Percentiles rank a stretch among this genome's conserved stretches.
phyloP scores from a whole-genome alignment of 2,113 vertebrate species.

The Astatotilapia flaviijosephi region DNA sequence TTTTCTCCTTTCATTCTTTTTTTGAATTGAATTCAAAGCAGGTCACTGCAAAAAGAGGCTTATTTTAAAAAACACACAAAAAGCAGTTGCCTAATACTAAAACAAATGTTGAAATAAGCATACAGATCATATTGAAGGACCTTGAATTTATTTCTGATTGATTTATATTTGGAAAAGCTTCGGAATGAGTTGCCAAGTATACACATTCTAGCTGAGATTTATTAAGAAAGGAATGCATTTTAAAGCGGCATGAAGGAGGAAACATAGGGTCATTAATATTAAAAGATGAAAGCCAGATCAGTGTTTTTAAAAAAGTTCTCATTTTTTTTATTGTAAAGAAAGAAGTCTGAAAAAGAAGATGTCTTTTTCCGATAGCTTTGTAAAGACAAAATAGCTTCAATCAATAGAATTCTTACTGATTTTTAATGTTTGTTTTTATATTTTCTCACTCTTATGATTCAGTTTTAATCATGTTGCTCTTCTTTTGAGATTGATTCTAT shows the following conservation, averaged over 20 bases:
- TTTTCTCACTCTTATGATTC: constrained; percentile 36
- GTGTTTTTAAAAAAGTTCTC: constrained; percentile 9
- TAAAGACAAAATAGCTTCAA: constrained; percentile 22
- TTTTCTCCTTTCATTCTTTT: not conserved
- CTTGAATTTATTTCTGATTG: not conserved
- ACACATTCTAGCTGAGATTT: constrained; percentile 40
- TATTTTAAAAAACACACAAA: not conserved
- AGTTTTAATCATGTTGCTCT: constrained; percentile 52
- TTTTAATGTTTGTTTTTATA: constrained; percentile 58
- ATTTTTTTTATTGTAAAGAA: not conserved
- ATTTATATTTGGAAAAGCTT: constrained; percentile 1
- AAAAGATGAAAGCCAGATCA: constrained; percentile 36
- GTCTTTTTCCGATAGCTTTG: constrained; percentile 34
- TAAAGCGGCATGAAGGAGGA: not conserved
- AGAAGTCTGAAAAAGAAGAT: not conserved
- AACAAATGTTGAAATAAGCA: not conserved
- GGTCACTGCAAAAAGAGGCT: constrained; percentile 6
- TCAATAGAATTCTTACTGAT: constrained; percentile 8
- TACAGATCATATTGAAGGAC: not conserved
- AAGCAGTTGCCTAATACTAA: not conserved
- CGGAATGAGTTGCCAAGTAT: constrained; percentile 13
- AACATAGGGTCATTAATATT: not conserved
- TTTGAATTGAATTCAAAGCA: not conserved
- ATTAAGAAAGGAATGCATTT: constrained; percentile 5
- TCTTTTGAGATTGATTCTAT: constrained; percentile 55